A percentile compares a stretch with the other conserved stretches of the same genome.
phyloP scores from a whole-genome alignment of 2,113 vertebrate species.

The Gavia stellata region DNA sequence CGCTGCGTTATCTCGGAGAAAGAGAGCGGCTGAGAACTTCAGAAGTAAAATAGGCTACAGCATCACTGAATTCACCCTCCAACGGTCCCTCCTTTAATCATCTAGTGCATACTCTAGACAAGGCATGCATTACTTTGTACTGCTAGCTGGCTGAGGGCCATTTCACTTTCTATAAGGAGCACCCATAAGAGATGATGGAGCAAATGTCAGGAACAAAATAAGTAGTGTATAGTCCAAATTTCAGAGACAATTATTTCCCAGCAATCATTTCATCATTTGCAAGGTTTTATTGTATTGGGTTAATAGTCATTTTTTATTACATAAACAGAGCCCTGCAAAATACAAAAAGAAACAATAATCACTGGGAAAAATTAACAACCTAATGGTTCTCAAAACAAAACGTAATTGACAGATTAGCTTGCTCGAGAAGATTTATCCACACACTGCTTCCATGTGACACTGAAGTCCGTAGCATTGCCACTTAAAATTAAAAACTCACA shows the following conservation, averaged over 20 bases:
- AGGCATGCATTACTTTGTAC: neutral
- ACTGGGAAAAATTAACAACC: neutral
- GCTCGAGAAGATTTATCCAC: neutral
- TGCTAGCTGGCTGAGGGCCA: neutral
- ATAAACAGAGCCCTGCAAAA: neutral
- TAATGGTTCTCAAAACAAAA: neutral
- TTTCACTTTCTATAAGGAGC: neutral
- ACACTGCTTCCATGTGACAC: neutral
- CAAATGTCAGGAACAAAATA: conserved; percentile 16
- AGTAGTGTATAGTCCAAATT: neutral
- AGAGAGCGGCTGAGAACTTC: neutral
- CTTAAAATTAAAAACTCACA: neutral
- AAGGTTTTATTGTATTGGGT: neutral
- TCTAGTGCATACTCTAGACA: neutral
- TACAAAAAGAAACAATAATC: neutral
- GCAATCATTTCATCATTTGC: neutral
- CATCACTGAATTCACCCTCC: neutral
- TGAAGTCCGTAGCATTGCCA: neutral
- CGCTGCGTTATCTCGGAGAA: neutral
- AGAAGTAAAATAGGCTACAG: neutral
- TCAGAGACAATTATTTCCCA: neutral
- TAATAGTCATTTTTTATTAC: neutral
- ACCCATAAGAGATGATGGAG: neutral
- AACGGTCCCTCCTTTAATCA: neutral
- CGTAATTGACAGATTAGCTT: neutral